phyloP scores from a whole-genome alignment of 2,113 vertebrate genomes.

The Hyperopisus bebe region DNA sequence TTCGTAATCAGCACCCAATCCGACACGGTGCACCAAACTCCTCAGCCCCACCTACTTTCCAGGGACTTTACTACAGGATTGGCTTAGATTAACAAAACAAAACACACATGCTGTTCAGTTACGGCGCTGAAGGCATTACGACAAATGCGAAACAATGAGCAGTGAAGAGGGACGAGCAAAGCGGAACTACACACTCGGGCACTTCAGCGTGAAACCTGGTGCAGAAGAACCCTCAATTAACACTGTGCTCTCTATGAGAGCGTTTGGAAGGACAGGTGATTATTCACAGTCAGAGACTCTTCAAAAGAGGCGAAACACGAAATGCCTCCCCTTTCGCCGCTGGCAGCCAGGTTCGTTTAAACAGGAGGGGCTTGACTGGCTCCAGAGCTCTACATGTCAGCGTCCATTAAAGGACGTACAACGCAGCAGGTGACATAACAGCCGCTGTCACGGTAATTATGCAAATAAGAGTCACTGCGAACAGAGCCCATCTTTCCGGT shows the following conservation, averaged over 20 bases:
- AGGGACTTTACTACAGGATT: not conserved
- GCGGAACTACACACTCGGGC: not conserved
- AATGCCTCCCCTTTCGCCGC: not conserved
- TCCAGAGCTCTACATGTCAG: not conserved
- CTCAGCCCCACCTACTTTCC: not conserved
- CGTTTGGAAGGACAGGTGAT: slow-evolving; percentile 53
- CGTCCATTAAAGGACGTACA: not conserved
- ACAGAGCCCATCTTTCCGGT: not conserved
- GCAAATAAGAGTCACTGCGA: not conserved
- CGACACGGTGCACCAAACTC: not conserved
- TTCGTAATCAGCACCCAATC: not conserved
- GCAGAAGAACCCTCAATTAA: slow-evolving; percentile 61
- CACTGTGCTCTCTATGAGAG: slow-evolving; percentile 56
- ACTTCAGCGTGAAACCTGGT: slow-evolving; percentile 34
- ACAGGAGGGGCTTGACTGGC: not conserved
- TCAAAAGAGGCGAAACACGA: slow-evolving; percentile 8
- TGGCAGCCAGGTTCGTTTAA: not conserved
- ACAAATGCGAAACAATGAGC: not conserved
- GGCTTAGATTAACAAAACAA: not conserved
- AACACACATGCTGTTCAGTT: not conserved
- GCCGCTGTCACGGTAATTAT: slow-evolving; percentile 4
- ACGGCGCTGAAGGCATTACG: not conserved
- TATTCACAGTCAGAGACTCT: slow-evolving; percentile 49
- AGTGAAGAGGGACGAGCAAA: not conserved
- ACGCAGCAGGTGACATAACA: not conserved